Conservation (phyloP, 2,888 invertebrate species). For the Mesodorylaimus sp. region DNA sequence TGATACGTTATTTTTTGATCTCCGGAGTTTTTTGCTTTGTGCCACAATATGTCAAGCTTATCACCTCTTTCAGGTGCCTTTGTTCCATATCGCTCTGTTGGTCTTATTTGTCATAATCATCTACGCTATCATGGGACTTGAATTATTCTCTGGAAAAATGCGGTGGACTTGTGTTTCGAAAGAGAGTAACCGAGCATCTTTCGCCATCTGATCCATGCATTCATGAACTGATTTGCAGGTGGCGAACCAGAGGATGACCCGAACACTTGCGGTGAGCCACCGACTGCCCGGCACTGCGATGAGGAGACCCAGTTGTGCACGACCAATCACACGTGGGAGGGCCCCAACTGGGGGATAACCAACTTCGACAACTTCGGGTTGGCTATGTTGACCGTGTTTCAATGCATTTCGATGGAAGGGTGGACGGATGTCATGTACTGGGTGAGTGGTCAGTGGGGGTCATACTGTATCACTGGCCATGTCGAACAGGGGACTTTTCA, state of each 20-base stretch:
- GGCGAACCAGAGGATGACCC: background rate
- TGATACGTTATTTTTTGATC: no score
- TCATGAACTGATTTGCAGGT: background rate
- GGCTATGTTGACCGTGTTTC: conserved; percentile 97
- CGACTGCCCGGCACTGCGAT: no score
- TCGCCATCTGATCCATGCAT: background rate
- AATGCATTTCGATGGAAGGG: conserved; percentile 91
- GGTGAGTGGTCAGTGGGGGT: conserved; percentile 43
- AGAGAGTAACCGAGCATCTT: conserved; percentile 30
- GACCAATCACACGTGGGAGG: conserved; percentile 45
- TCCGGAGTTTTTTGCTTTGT: no score
- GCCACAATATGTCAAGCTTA: no score
- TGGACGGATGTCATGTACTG: conserved; percentile 92
- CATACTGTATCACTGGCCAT: background rate
- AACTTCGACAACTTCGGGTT: conserved; percentile 98
- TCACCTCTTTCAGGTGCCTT: no score
- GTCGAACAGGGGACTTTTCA: conserved; percentile 30
- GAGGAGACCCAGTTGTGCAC: conserved; percentile 8
- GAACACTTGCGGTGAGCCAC: no score
- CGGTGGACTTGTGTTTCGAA: conserved; percentile 76
- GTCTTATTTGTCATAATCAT: conserved; percentile 99
- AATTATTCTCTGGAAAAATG: conserved; percentile 91
- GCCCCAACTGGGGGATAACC: conserved; percentile 84
- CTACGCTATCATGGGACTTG: conserved; percentile 96
- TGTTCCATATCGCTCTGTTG: conserved; percentile 92